Evolutionary conservation across 2,888 invertebrate species (phyloP).

Genomic region (Andricus quercusramuli): DNA sequence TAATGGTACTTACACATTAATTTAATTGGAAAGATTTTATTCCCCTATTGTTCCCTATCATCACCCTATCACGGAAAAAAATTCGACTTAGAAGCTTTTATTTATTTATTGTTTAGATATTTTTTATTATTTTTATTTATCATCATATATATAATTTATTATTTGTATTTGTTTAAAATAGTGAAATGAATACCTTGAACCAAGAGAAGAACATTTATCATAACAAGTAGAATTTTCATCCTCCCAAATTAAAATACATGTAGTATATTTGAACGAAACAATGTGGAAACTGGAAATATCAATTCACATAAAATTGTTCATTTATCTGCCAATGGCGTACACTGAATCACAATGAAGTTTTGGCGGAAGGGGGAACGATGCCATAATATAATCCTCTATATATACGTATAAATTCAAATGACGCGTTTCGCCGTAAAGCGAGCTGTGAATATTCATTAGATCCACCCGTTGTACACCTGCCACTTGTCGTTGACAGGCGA

Average conservation of each 20-base stretch:
- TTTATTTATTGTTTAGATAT: no score
- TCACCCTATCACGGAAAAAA: no score
- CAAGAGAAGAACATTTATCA: neutral
- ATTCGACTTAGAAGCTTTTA: no score
- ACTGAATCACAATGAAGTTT: conserved; percentile 28
- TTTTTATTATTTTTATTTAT: no score
- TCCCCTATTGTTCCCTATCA: no score
- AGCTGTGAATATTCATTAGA: conserved; percentile 65
- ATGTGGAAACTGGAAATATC: conserved; percentile 23
- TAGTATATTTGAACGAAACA: neutral
- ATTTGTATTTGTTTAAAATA: no score
- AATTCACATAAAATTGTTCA: conserved; percentile 18
- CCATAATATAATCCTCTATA: conserved; percentile 49
- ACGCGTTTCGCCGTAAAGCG: conserved; percentile 60
- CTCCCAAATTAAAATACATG: neutral
- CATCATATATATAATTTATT: no score
- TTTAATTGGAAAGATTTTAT: no score
- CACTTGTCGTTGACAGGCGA: conserved; percentile 42
- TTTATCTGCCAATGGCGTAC: conserved; percentile 2
- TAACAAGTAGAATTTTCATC: neutral
- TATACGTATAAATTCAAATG: conserved; percentile 65
- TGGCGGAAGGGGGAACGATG: conserved; percentile 15
- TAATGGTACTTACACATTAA: no score
- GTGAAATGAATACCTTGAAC: no score
- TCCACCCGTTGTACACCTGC: conserved; percentile 18